These are phyloP conservation scores for Luidia sarsii DNA, from an alignment of 53 echinoderm and acorn worm species.

Conservation along the genomic window DNA sequence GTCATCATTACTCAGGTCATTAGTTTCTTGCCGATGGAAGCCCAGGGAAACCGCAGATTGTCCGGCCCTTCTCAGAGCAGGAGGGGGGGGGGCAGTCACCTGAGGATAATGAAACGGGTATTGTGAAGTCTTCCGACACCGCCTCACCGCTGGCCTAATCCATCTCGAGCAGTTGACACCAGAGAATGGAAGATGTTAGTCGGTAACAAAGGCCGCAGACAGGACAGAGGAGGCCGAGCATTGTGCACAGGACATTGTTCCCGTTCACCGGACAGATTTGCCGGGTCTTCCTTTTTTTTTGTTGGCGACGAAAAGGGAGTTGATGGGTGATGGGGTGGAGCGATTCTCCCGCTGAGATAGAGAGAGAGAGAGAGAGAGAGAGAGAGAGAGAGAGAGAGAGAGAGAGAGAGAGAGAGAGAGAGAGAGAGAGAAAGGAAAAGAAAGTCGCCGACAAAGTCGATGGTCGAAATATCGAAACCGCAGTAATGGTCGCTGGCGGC, in stretches of 20 bases:
- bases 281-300: no score
- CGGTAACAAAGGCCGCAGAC: background rate
- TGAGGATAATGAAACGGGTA: background rate
- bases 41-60: constrained; percentile 15
- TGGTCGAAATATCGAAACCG: constrained; percentile 2
- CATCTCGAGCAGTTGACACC: background rate
- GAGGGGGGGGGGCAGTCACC: constrained; percentile 23
- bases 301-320: background rate
- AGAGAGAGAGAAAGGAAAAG: background rate
- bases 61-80: background rate
- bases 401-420: no score
- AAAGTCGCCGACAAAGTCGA: constrained; percentile 35
- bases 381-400: no score
- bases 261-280: background rate
- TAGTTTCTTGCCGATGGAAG: no score
- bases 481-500: no score
- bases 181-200: constrained; percentile 1
- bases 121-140: background rate
- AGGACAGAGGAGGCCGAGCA: background rate
- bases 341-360: no score
- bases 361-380: no score
- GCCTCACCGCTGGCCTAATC: background rate
- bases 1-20: no score
- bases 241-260: background rate
- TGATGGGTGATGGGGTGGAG: constrained; percentile 9